Percentiles rank a stretch among this genome's conserved stretches.
Conservation (phyloP, 2,113 vertebrate species). For the Galemys pyrenaicus region DNA sequence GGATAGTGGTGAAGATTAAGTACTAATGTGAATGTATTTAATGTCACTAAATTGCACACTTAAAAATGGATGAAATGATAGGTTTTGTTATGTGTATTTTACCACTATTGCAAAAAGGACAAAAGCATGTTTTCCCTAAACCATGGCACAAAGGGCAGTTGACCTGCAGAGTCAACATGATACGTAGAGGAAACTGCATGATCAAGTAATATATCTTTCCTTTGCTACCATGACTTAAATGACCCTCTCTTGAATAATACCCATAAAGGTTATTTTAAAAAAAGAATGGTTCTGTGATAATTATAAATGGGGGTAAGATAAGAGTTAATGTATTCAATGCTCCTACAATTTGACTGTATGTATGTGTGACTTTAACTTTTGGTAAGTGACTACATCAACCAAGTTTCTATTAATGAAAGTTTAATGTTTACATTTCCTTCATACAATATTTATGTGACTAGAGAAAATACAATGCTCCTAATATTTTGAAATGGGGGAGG, state of each 20-base stretch:
- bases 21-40: not conserved
- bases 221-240: not conserved
- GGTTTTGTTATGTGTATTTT: not conserved
- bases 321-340: not conserved
- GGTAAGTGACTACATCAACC: constrained; percentile 9
- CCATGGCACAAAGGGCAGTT: not conserved
- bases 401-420: constrained; percentile 27
- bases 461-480: not conserved
- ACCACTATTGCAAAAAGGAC: not conserved
- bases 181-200: not conserved
- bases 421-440: not conserved
- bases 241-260: constrained; percentile 29
- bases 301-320: not conserved
- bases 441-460: constrained; percentile 24
- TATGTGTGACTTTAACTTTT: not conserved
- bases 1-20: not conserved
- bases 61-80: constrained; percentile 12
- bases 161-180: not conserved
- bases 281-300: not conserved
- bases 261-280: constrained; percentile 20
- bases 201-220: constrained; percentile 33
- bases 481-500: not conserved
- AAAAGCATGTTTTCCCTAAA: not conserved
- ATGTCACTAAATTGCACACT: not conserved
- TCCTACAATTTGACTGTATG: constrained; percentile 13